A percentile compares a stretch with the other conserved stretches of the same genome.
Evolutionary conservation across 2,113 vertebrate genomes (phyloP).

Genomic region (Vireo altiloquus): DNA sequence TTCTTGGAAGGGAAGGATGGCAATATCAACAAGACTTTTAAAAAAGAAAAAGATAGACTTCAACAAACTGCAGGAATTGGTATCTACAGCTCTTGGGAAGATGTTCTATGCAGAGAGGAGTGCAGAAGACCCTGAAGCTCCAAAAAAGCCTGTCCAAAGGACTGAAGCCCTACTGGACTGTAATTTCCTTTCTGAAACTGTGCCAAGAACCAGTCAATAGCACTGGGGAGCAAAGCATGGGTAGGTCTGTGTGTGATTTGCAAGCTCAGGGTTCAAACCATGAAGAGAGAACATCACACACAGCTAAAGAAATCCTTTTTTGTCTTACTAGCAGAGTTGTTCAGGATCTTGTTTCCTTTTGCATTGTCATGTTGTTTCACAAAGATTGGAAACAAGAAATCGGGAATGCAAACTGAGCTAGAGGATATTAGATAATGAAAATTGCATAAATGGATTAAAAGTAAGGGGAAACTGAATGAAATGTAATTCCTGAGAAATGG

Average conservation of each 20-base stretch:
- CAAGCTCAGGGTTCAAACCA: not conserved
- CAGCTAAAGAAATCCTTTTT: not conserved
- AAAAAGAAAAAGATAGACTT: not conserved
- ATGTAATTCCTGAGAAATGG: not conserved
- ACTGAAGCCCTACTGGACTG: not conserved
- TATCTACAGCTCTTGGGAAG: not conserved
- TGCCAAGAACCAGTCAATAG: not conserved
- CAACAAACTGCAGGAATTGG: not conserved
- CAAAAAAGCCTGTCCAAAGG: not conserved
- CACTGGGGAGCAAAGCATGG: not conserved
- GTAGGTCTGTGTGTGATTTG: not conserved
- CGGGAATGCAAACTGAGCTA: not conserved
- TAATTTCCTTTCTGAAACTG: not conserved
- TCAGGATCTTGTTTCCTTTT: not conserved
- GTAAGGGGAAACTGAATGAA: not conserved
- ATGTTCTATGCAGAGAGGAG: not conserved
- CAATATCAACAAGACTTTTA: not conserved
- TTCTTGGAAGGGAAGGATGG: constrained; percentile 1
- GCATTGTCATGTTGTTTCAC: not conserved
- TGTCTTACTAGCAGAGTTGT: not conserved
- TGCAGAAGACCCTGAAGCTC: not conserved
- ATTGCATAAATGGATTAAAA: not conserved
- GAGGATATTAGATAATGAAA: not conserved
- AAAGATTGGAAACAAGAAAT: not conserved
- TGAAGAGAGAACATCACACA: not conserved